Evolutionary conservation across 2,888 invertebrate genomes (phyloP).

Genomic region (Aplocera efformata): DNA sequence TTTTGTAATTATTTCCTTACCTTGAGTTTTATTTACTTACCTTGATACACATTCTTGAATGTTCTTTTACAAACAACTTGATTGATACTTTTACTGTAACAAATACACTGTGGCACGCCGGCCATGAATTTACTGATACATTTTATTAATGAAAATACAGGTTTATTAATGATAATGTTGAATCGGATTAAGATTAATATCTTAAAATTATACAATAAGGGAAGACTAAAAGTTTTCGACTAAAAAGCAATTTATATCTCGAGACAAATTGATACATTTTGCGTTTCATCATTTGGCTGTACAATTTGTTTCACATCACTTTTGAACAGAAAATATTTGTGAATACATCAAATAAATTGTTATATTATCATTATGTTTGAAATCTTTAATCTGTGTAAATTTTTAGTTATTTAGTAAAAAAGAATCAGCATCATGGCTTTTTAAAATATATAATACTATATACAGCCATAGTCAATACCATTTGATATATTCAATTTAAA

Average conservation of each 20-base stretch:
- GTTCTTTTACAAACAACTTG: neutral
- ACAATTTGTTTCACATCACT: conserved; percentile 1
- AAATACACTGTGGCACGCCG: conserved; percentile 17
- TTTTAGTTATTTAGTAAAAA: neutral
- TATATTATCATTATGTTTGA: conserved; percentile 4
- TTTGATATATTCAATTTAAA: conserved; percentile 26
- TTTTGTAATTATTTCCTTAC: too few relatives aligned
- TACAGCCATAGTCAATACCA: conserved; percentile 55
- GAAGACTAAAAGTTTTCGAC: conserved; percentile 1
- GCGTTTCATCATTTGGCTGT: conserved; percentile 5
- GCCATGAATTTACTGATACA: conserved; percentile 16
- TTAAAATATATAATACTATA: conserved; percentile 26
- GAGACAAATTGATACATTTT: conserved; percentile 7
- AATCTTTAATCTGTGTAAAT: too few relatives aligned
- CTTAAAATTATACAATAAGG: conserved; percentile 5
- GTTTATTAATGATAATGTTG: conserved; percentile 3
- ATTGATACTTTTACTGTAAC: conserved; percentile 1
- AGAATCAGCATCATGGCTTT: conserved; percentile 35
- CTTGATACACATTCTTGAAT: too few relatives aligned
- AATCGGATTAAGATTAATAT: conserved; percentile 5
- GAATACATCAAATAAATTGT: conserved; percentile 10
- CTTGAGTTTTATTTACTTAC: too few relatives aligned
- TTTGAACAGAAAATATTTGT: conserved; percentile 4
- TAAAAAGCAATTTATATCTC: conserved; percentile 2
- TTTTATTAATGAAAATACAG: too few relatives aligned